Evolutionary conservation across 1,140 invertebrate species (phyloP), one percentile per base, ranked within the genome.

Genomic region (Mactra quadrangularis): DNA sequence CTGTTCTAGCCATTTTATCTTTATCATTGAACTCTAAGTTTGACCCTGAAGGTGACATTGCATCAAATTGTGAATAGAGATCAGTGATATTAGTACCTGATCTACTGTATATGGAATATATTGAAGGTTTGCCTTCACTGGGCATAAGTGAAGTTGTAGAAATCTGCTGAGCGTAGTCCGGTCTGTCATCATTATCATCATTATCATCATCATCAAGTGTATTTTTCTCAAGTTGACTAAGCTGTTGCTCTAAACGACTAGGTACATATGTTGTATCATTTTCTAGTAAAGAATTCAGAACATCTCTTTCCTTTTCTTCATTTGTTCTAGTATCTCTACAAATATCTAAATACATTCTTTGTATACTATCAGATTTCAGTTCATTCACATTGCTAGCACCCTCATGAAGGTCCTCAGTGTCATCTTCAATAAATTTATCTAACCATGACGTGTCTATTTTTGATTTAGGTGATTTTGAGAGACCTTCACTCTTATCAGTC

Each of bases 11-110:
- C 15, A 41, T 7, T 15, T 22, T 19, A 11, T 35, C 62, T 25
- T 25, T 25, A 27, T 29, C 25, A 59, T 33, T 25, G 2, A 15
- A 17, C 15, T 15, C 27, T 29, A 66, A n/a, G n/a, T n/a, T n/a
- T 47, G 66, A 50, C 52, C 25, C 57, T 64, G 55, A 25, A 3
- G 82, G 81, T 35, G 57, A 59, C 27, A 33, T 59, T 35, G 71
- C 33, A 25, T 13, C 35, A 62, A 86, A 89, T 76, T 83, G 68
- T 17, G 83, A 83, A 62, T 91, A 91, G 53, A 91, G 87, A 50
- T 91, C 90, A 66, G 89, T 88, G 19, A 66, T 52, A 22, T 87
- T 85, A 3, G 84, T 33, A 13, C 82, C 84, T 68, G 77, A 64
- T 22, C 53, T 41, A 25, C 29, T 35, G 41, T 71, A 81, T 47